Base-by-base conservation (phyloP, 2,113 vertebrate species). In the Ardeotis arabs region DNA sequence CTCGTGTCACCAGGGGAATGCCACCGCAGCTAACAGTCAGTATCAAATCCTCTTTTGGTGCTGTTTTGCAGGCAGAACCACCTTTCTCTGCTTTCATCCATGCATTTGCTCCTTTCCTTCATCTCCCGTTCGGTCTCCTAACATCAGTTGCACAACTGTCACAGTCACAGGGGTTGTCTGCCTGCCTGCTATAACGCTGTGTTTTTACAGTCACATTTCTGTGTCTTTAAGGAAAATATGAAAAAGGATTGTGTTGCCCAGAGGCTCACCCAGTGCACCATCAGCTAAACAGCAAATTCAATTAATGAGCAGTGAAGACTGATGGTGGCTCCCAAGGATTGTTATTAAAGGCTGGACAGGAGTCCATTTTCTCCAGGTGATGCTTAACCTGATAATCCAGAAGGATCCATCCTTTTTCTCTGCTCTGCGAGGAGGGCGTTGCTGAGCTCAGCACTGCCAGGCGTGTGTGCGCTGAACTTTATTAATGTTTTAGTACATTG, bases 341-440 rank as follows among this genome's bases (percentile, higher is more conserved):
- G 10, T 66, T 85, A 82, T 44, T 89, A 78, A 90, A 77, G 59
- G 64, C 77, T 90, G 59, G 14, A 50, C 53, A 66, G 63, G 70
- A 76, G 59, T 39, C 39, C 21, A 6, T 68, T 92, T 84, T 78
- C 50, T 81, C 45, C 87, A 89, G 80, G 59, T 86, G 45, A 53
- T 52, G n/a, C 45, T 90, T 76, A 80, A 72, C 78, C 64, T 81
- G 64, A 72, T 56, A 72, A 55, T 60, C 25, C 64, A 59, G 70
- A 90, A 84, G 45, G 27, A 78, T 87, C 55, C 41, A 28, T 66
- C n/a, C 2, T 4, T 91, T 63, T 41, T 28, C 64, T 69, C 45
- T 44, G 23, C 50, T 60, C 67, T 2, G 0, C 0, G 0, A 69
- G 44, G 20, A 72, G 29, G 35, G 33, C 21, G 9, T 25, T 33